These are phyloP conservation scores for Meleagris gallopavo DNA, from an alignment of 2,113 vertebrate species.

Conservation along the genomic window DNA sequence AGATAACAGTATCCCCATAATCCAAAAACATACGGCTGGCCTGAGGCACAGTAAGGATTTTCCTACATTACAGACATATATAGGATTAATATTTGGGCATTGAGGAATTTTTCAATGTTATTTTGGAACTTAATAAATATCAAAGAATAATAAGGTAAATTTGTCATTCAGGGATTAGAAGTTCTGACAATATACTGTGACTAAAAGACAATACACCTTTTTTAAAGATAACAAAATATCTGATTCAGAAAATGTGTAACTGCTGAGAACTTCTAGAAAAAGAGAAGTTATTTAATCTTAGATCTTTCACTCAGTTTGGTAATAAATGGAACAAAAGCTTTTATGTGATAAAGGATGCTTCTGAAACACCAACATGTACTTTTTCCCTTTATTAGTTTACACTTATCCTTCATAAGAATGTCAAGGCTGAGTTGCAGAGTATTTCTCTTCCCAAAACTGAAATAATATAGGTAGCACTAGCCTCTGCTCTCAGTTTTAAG, in stretches of 20 bases:
- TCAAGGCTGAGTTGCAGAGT: background rate
- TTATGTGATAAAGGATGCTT: background rate
- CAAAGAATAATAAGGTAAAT: background rate
- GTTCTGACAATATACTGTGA: background rate
- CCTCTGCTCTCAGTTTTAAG: background rate
- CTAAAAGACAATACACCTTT: background rate
- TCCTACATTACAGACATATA: background rate
- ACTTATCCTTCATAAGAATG: background rate
- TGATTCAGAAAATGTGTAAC: background rate
- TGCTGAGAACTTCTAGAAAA: background rate
- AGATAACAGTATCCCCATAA: background rate
- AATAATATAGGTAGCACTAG: background rate
- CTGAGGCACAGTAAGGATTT: background rate
- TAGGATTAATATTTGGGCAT: background rate
- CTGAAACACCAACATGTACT: background rate
- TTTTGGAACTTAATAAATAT: background rate
- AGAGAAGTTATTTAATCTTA: background rate
- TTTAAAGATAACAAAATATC: background rate
- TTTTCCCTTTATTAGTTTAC: background rate
- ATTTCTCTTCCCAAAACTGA: constrained; percentile 19
- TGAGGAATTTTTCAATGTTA: background rate
- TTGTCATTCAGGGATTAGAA: background rate
- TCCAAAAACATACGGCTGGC: background rate
- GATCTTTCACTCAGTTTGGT: background rate
- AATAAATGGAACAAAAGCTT: constrained; percentile 8